phyloP scores from a whole-genome alignment of 2,888 invertebrate genomes.

The Cosmopolites sordidus region DNA sequence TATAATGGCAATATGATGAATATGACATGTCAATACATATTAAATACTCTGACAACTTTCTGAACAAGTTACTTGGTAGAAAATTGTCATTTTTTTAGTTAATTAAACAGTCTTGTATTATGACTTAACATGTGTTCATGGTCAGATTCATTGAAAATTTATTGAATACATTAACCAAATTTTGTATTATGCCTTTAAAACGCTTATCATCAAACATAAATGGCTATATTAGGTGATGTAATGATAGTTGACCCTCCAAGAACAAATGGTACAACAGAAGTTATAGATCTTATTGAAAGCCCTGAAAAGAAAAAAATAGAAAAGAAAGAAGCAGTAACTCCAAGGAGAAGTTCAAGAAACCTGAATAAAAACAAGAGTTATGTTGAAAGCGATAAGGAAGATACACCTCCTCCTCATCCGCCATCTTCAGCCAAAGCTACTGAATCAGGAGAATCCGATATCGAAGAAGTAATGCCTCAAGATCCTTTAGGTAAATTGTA shows the following conservation, averaged over 20 bases:
- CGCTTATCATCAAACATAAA: no score
- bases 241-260: conserved; percentile 42
- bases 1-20: no score
- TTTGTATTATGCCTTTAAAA: no score
- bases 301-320: conserved; percentile 32
- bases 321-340: conserved; percentile 30
- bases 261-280: conserved; percentile 36
- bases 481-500: conserved; percentile 52
- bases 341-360: conserved; percentile 54
- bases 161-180: no score
- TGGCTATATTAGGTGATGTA: conserved; percentile 35
- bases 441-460: conserved; percentile 53
- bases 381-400: conserved; percentile 44
- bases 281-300: conserved; percentile 39
- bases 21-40: no score
- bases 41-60: no score
- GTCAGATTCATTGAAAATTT: no score
- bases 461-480: conserved; percentile 59
- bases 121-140: no score
- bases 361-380: conserved; percentile 55
- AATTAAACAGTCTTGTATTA: no score
- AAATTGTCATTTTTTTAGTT: no score
- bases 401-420: conserved; percentile 47
- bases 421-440: conserved; percentile 6
- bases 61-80: no score